Base-by-base conservation (phyloP, 37 sponge, comb jelly and placozoan species). In the Amphimedon queenslandica region DNA sequence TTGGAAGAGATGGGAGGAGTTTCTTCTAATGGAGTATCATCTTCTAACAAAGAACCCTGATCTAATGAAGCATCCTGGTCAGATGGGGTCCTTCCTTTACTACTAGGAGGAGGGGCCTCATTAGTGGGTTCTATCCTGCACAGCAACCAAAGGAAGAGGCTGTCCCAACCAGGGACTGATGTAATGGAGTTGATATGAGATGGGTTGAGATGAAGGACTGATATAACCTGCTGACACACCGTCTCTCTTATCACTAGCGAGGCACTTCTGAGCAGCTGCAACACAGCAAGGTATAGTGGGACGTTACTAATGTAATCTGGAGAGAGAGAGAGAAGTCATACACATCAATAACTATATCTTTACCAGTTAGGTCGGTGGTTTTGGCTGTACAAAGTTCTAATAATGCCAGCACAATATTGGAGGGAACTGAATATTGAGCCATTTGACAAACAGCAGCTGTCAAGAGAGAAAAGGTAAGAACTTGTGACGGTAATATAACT, bases 141-240 rank as follows among this genome's bases (percentile, higher is more conserved):
- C 10, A 92, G 84, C 13, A 87, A 76, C 76, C 83, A 79, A 24
- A 92, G 80, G 42, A 92, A 75, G 35, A 82, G 55, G 58, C 42
- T 64, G 68, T 83, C 87, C 92, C 92, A 92, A 39, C 69, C 80
- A 1, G 74, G 84, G 36, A 40, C 40, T 40, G 33, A 24, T 1
- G 66, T 38, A 31, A 92, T 75, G 37, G 78, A 72, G 11, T 16
- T 32, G 30, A 76, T 71, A 38, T 92, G 87, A 51, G 61, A 25
- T 30, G 92, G 84, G 10, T 80, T 83, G 63, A 76, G 69, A 69
- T 87, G 77, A 23, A 92, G 76, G 21, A 87, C 69, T n/a, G 84
- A 74, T 66, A 83, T 65, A 43, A 89, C 76, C 67, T 79, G 80
- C 47, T 83, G 84, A 37, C 80, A 83, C 24, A 83, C 63, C 38